Percentiles rank a stretch among this genome's conserved stretches.
These are phyloP conservation scores for Netelia virgata DNA, from an alignment of 2,888 invertebrate genomes.

Conservation along the genomic window DNA sequence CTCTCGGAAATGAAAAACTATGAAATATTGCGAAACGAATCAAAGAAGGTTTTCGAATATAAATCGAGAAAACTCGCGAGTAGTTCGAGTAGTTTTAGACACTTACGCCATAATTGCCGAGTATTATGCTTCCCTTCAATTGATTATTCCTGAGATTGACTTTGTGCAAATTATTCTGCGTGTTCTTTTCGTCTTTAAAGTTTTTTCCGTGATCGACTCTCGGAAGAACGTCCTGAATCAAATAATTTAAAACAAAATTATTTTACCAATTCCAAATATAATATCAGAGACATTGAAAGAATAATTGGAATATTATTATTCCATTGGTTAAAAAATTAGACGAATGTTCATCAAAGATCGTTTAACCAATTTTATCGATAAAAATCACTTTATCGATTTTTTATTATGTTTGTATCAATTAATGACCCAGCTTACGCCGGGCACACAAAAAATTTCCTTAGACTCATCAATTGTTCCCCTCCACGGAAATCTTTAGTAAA, in stretches of 20 bases:
- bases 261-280: constrained; percentile 22
- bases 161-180: constrained; percentile 86
- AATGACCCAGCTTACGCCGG: constrained; percentile 72
- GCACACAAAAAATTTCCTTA: constrained; percentile 77
- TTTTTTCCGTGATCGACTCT: constrained; percentile 77
- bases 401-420: constrained; percentile 8
- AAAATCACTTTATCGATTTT: constrained; percentile 57
- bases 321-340: too few species aligned
- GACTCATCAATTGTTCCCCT: constrained; percentile 79
- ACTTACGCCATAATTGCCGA: constrained; percentile 94
- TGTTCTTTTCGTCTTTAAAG: constrained; percentile 78
- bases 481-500: constrained; percentile 86
- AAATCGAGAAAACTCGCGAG: background rate
- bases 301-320: too few species aligned
- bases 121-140: constrained; percentile 93
- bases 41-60: background rate
- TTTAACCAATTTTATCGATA: too few species aligned
- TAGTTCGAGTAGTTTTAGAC: too few species aligned
- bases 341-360: too few species aligned
- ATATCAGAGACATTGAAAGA: too few species aligned
- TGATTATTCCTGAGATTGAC: constrained; percentile 92
- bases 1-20: background rate
- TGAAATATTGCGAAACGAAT: background rate
- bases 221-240: constrained; percentile 72
- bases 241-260: background rate